Conservation (phyloP, 2,113 vertebrate species). For the Uria lomvia region DNA sequence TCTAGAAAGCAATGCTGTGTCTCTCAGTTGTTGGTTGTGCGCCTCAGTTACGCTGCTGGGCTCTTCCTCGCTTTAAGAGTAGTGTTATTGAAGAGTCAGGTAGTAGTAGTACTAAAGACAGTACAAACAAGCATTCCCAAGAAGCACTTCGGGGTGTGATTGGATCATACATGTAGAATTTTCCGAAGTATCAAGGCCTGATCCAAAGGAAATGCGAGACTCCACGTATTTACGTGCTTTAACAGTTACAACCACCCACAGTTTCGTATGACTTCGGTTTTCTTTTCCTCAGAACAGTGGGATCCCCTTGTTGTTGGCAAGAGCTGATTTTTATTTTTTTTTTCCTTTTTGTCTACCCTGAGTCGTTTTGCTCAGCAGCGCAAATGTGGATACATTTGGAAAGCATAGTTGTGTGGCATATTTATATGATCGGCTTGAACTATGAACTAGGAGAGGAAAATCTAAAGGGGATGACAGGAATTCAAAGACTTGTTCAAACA, state of each 20-base stretch:
- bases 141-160: not conserved
- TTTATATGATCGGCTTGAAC: not conserved
- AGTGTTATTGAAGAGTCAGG: not conserved
- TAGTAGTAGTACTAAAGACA: not conserved
- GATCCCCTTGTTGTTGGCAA: not conserved
- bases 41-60: not conserved
- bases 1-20: not conserved
- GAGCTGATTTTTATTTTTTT: not conserved
- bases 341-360: not conserved
- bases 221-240: not conserved
- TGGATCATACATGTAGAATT: not conserved
- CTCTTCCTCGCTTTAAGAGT: not conserved
- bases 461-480: not conserved
- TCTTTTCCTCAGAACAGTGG: not conserved
- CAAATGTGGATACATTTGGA: not conserved
- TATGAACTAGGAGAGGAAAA: not conserved
- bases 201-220: not conserved
- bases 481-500: slow-evolving; percentile 16
- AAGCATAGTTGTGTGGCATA: not conserved
- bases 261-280: not conserved
- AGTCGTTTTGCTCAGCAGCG: not conserved
- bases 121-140: not conserved
- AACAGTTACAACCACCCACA: not conserved
- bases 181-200: not conserved
- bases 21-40: not conserved